Evolutionary conservation across 2,888 invertebrate species (phyloP).

Genomic region (Noctua comes): DNA sequence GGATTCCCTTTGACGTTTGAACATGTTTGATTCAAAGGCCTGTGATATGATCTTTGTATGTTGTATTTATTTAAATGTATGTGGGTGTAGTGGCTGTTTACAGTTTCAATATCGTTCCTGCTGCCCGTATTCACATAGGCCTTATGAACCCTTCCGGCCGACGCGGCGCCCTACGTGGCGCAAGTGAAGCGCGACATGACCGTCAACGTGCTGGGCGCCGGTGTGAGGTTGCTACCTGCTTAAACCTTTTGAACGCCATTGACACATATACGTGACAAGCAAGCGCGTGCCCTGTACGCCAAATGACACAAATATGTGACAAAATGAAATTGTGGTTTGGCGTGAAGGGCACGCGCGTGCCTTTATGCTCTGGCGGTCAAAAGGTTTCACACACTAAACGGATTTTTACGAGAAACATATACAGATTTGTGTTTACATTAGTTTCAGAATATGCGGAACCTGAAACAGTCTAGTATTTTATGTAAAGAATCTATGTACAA

Average conservation of each 20-base stretch:
- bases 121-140: background rate
- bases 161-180: conserved; percentile 89
- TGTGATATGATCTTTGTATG: conserved; percentile 57
- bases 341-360: too few relatives aligned
- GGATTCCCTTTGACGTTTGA: conserved; percentile 60
- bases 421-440: too few relatives aligned
- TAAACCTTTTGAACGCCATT: too few relatives aligned
- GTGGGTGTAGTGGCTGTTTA: conserved; percentile 7
- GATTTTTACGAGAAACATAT: background rate
- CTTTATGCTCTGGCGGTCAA: too few relatives aligned
- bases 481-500: too few relatives aligned
- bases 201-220: conserved; percentile 95
- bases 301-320: too few relatives aligned
- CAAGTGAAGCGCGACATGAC: conserved; percentile 94
- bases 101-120: background rate
- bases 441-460: too few relatives aligned
- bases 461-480: too few relatives aligned
- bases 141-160: conserved; percentile 90
- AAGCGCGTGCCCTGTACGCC: too few relatives aligned
- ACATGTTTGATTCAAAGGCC: conserved; percentile 58
- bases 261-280: too few relatives aligned
- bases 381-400: too few relatives aligned
- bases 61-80: conserved; percentile 43
- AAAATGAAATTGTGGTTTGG: too few relatives aligned
- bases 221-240: conserved; percentile 95